These are phyloP conservation scores for Aeoliscus strigatus DNA, from an alignment of 2,797 vertebrate species.

Conservation along the genomic window DNA sequence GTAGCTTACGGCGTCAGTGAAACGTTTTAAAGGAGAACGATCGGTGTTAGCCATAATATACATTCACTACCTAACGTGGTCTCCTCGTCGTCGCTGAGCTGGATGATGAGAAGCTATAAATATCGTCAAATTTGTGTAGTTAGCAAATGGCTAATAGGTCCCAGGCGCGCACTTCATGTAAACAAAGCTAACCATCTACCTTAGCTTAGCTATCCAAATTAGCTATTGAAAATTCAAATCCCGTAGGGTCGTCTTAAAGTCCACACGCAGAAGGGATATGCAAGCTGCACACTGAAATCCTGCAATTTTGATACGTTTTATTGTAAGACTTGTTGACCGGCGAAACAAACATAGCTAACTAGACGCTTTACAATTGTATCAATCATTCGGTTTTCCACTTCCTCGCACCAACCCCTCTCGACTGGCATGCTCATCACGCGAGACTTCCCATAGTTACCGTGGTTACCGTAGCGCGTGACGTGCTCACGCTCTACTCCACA, in stretches of 20 bases:
- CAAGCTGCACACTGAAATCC: slow-evolving; percentile 11
- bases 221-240: slow-evolving; percentile 45
- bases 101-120: background rate
- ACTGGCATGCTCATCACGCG: slow-evolving; percentile 53
- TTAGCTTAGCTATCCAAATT: slow-evolving; percentile 53
- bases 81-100: background rate
- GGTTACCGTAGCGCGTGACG: slow-evolving; percentile 50
- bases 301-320: slow-evolving; percentile 18
- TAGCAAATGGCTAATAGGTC: slow-evolving; percentile 25
- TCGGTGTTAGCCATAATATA: slow-evolving; percentile 23
- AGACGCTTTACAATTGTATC: slow-evolving; percentile 58
- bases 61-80: background rate
- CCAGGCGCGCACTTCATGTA: slow-evolving; percentile 71
- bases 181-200: slow-evolving; percentile 70
- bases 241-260: slow-evolving; percentile 21
- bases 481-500: background rate
- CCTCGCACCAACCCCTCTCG: slow-evolving; percentile 53
- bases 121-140: slow-evolving; percentile 8
- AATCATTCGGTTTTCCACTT: slow-evolving; percentile 67
- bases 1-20: slow-evolving; percentile 47
- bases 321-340: slow-evolving; percentile 19
- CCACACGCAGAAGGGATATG: slow-evolving; percentile 15
- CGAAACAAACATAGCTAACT: slow-evolving; percentile 53
- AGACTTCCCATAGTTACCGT: slow-evolving; percentile 62
- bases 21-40: slow-evolving; percentile 22